Conservation (phyloP, 1,140 invertebrate species). For the Brachionus angularis region DNA sequence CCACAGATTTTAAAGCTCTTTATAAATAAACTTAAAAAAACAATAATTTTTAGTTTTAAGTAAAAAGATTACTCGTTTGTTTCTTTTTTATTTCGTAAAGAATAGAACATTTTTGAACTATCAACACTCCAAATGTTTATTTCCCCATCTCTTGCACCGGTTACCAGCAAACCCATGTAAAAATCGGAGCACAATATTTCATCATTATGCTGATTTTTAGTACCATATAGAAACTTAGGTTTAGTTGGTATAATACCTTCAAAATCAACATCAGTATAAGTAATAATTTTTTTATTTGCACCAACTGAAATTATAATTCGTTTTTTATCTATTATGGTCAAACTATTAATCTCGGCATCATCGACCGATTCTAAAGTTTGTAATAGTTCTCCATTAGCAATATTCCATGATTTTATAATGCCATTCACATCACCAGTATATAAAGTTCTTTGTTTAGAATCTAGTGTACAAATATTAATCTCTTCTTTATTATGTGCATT, state of each 20-base stretch:
- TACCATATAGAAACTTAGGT: constrained; percentile 52
- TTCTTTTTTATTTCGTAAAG: constrained; percentile 43
- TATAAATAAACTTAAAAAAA: no score
- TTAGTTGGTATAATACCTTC: constrained; percentile 51
- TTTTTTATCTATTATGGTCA: constrained; percentile 51
- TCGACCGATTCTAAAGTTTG: constrained; percentile 53
- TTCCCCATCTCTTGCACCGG: constrained; percentile 55
- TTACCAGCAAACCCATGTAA: constrained; percentile 50
- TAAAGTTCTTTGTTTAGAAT: constrained; percentile 50
- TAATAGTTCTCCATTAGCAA: constrained; percentile 57
- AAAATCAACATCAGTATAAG: constrained; percentile 54
- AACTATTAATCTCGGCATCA: constrained; percentile 56
- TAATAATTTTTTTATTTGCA: constrained; percentile 52
- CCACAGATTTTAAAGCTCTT: no score
- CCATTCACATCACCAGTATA: constrained; percentile 57
- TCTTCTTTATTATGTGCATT: constrained; percentile 58
- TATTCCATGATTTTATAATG: constrained; percentile 58
- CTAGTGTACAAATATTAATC: constrained; percentile 55
- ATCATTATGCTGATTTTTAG: constrained; percentile 54
- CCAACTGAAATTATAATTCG: constrained; percentile 55
- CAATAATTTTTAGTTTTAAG: no score
- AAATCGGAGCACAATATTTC: constrained; percentile 51
- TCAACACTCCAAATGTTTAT: constrained; percentile 56
- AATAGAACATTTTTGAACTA: constrained; percentile 53
- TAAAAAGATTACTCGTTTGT: background rate